These are phyloP conservation scores for Zoanthus solanderi DNA, from an alignment of 92 coral and sea anemone species.

Conservation along the genomic window DNA sequence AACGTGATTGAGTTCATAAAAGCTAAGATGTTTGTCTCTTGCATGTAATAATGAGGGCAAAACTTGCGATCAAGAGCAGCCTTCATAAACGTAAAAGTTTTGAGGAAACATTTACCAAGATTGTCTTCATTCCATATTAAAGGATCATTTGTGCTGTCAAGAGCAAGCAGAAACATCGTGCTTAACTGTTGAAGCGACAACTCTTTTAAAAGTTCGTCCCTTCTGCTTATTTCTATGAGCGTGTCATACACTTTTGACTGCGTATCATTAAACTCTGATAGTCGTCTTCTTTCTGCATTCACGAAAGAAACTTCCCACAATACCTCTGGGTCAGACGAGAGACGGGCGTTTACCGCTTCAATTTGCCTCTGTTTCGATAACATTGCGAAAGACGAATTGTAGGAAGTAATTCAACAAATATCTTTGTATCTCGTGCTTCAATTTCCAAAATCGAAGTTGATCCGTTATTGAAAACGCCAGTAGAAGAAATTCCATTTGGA, in stretches of 20 bases:
- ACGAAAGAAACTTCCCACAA: slow-evolving; percentile 88
- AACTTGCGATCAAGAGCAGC: slow-evolving; percentile 66
- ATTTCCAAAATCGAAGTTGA: slow-evolving; percentile 83
- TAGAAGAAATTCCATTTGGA: slow-evolving; percentile 65
- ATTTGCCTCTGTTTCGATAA: slow-evolving; percentile 63
- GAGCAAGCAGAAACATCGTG: slow-evolving; percentile 70
- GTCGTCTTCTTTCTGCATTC: slow-evolving; percentile 77
- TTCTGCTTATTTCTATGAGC: slow-evolving; percentile 79
- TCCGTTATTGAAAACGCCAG: slow-evolving; percentile 79
- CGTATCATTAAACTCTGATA: slow-evolving; percentile 63
- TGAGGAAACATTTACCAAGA: slow-evolving; percentile 82
- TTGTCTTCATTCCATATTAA: slow-evolving; percentile 71
- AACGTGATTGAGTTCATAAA: slow-evolving; percentile 68
- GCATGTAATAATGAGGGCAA: slow-evolving; percentile 86
- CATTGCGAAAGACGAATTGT: slow-evolving; percentile 73
- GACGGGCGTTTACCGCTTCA: too few species aligned
- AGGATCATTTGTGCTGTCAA: slow-evolving; percentile 70
- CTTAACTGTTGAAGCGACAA: slow-evolving; percentile 82
- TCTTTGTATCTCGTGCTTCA: slow-evolving; percentile 51
- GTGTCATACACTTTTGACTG: slow-evolving; percentile 73
- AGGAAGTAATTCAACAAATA: slow-evolving; percentile 87
- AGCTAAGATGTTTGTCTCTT: slow-evolving; percentile 70
- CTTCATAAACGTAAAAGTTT: slow-evolving; percentile 71
- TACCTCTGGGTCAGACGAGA: slow-evolving; percentile 73
- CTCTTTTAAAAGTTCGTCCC: slow-evolving; percentile 74